Evolutionary conservation across 2,113 vertebrate genomes (phyloP).

Genomic region (Lampris megalopsis): DNA sequence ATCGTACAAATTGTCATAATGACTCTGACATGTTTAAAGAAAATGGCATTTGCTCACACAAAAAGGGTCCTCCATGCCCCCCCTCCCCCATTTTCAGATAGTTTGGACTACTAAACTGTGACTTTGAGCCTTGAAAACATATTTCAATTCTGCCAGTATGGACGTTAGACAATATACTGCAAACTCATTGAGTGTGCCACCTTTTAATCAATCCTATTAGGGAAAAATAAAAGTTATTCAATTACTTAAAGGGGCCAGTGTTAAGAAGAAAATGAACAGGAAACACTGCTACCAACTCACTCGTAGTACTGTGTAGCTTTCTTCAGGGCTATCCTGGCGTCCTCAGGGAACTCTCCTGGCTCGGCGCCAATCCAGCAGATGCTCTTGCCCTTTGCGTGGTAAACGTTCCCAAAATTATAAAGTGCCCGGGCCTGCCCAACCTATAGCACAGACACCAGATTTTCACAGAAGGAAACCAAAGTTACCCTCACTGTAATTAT

Average conservation of each 20-base stretch:
- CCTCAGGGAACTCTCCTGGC: constrained; percentile 93
- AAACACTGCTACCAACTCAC: constrained; percentile 82
- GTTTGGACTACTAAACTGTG: no score
- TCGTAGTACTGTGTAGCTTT: constrained; percentile 95
- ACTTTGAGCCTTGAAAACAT: no score
- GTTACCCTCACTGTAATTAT: constrained; percentile 72
- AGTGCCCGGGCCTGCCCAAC: constrained; percentile 96
- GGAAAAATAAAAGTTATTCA: no score
- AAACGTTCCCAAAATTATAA: constrained; percentile 97
- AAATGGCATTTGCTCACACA: no score
- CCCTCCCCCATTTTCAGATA: no score
- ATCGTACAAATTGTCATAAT: no score
- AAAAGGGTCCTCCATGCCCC: no score
- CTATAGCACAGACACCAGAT: constrained; percentile 79
- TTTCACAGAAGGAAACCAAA: constrained; percentile 65
- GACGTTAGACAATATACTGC: no score
- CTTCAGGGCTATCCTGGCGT: constrained; percentile 88
- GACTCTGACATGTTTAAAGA: no score
- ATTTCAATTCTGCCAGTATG: no score
- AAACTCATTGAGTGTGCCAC: not conserved
- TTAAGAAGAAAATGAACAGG: not conserved
- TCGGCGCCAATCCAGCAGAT: constrained; percentile 90
- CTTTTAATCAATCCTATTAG: not conserved
- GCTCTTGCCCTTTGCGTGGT: constrained; percentile 96
- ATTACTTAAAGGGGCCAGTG: not conserved